These are phyloP conservation scores for Macrobrachium nipponense DNA, from an alignment of 1,140 invertebrate species.

Conservation along the genomic window DNA sequence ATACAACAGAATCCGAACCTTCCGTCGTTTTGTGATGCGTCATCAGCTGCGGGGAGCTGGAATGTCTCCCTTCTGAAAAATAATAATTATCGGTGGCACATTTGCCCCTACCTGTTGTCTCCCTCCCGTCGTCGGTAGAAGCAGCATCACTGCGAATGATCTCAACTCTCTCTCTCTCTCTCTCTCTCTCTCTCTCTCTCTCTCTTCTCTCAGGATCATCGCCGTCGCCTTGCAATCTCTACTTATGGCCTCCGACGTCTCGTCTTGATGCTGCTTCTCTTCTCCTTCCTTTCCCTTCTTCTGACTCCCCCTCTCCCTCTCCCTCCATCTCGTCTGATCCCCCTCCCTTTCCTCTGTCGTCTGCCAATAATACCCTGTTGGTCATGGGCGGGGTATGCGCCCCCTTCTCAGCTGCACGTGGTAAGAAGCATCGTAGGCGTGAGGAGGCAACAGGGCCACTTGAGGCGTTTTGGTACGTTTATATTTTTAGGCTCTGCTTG, in stretches of 20 bases:
- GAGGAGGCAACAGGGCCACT: neutral
- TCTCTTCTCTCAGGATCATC: neutral
- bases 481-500: constrained; percentile 34
- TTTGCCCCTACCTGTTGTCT: too few species aligned
- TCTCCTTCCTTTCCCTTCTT: neutral
- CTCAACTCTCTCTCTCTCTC: neutral
- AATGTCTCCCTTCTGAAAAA: too few species aligned
- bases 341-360: neutral
- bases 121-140: too few species aligned
- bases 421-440: constrained; percentile 38
- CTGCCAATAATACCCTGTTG: constrained; percentile 35
- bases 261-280: neutral
- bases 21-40: too few species aligned
- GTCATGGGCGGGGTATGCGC: constrained; percentile 47
- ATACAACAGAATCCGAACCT: too few species aligned
- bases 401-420: constrained; percentile 24
- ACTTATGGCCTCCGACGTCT: neutral
- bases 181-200: neutral
- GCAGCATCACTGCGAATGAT: too few species aligned
- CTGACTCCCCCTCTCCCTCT: neutral
- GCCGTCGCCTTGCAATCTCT: neutral
- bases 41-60: too few species aligned
- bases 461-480: constrained; percentile 30
- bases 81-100: too few species aligned
- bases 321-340: neutral